A percentile compares a stretch with the other conserved stretches of the same genome.
phyloP scores from a whole-genome alignment of 2,113 vertebrate genomes.

The Ardeotis arabs region DNA sequence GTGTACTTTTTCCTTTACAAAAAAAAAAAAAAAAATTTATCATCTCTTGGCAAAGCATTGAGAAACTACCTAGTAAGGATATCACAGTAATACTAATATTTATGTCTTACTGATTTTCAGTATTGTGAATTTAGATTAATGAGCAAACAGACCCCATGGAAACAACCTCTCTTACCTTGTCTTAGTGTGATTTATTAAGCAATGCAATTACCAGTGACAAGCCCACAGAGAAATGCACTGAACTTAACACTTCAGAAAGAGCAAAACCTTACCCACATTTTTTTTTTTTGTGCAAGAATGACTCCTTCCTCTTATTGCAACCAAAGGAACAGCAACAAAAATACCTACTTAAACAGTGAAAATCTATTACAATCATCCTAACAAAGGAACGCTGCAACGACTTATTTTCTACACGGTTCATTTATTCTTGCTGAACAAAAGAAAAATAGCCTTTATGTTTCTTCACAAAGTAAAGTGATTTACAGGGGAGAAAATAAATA shows the following conservation, averaged over 20 bases:
- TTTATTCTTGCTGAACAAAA: slow-evolving; percentile 9
- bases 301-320: neutral
- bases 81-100: neutral
- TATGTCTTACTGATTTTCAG: neutral
- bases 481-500: neutral
- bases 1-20: neutral
- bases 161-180: slow-evolving; percentile 51
- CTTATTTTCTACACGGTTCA: neutral
- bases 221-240: slow-evolving; percentile 33
- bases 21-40: neutral
- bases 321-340: neutral
- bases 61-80: neutral
- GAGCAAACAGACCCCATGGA: slow-evolving; percentile 36
- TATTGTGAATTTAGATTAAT: slow-evolving; percentile 40
- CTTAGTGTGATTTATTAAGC: slow-evolving; percentile 64
- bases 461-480: slow-evolving; percentile 12
- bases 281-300: neutral
- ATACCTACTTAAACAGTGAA: neutral
- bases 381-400: neutral
- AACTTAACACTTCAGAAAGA: slow-evolving; percentile 18
- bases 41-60: neutral
- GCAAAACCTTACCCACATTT: neutral
- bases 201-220: slow-evolving; percentile 64
- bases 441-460: neutral
- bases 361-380: neutral